Conservation (phyloP, 2,113 vertebrate species). For the Melanotaenia duboulayi region DNA sequence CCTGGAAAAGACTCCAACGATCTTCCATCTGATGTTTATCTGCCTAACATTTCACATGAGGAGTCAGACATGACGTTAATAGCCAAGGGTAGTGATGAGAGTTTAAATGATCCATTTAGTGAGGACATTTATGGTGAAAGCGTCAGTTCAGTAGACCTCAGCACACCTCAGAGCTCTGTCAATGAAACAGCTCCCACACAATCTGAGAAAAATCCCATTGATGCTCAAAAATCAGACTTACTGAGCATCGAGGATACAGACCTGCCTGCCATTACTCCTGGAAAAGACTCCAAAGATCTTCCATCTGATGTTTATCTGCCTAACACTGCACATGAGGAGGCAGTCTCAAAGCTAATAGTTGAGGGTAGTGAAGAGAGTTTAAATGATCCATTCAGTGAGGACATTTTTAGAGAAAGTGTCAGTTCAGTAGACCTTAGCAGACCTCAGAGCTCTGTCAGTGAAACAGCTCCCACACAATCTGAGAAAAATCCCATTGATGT, state of each 20-base stretch:
- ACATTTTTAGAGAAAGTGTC: conserved; percentile 1
- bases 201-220: conserved; percentile 5
- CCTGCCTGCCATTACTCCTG: neutral
- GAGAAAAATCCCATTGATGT: conserved; percentile 9
- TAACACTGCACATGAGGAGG: conserved; percentile 1
- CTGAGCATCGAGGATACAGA: conserved; percentile 10
- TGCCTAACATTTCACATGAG: neutral
- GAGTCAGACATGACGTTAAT: neutral
- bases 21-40: neutral
- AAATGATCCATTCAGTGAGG: conserved; percentile 13
- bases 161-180: neutral
- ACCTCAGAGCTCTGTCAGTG: neutral
- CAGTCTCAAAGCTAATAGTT: neutral
- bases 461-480: conserved; percentile 7
- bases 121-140: conserved; percentile 8
- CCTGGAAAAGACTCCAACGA: conserved; percentile 12
- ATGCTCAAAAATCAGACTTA: conserved; percentile 13
- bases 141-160: neutral
- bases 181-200: conserved; percentile 4
- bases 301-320: neutral
- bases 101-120: conserved; percentile 14
- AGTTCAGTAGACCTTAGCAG: neutral
- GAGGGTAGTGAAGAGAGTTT: conserved; percentile 6
- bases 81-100: conserved; percentile 6
- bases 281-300: conserved; percentile 10